Base-by-base conservation (phyloP, 2,888 invertebrate species). In the Lasioglossum figueresi region DNA sequence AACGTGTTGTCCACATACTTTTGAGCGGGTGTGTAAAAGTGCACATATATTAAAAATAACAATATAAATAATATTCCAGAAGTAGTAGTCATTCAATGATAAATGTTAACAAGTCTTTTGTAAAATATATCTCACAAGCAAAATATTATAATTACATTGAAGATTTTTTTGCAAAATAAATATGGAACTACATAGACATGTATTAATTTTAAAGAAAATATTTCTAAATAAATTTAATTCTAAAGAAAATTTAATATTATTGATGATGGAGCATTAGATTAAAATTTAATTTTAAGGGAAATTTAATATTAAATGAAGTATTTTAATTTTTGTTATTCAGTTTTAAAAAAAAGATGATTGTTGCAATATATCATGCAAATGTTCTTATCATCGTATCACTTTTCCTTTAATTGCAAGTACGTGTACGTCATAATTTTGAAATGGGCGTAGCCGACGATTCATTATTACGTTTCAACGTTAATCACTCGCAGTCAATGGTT, bases 401-500 rank as follows among this genome's bases (percentile, higher is more conserved):
- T 63, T 63, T 71, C 71, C 71, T 76, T 73, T 83, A 83, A 84
- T 83, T 72, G 79, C 66, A n/a, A 45, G 27, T 16, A 34, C 45
- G 31, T 4, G 52, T 2, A 16, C 19, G 73, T 70, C 40, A 68
- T 48, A 56, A 63, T 80, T 87, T 82, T 80, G 79, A 85, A 79
- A 79, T 72, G 48, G 40, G 78, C 56, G 82, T 83, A 76, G 86
- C 82, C 89, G 70, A 71, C 66, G 81, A 81, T 76, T 83, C 79
- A 79, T 83, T 75, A 76, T 85, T 43, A 70, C 77, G 76, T 73
- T 81, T 70, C 79, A 79, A 56, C 78, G 74, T 83, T 88, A 83
- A 88, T 90, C 88, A 85, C 71, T 52, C 10, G 66, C 79, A 59
- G 43, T 71, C 76, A 82, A 85, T 85, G 83, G 37, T 63, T 79